These are phyloP conservation scores for Oryzias woworae DNA, from an alignment of 2,113 vertebrate species.

Conservation along the genomic window DNA sequence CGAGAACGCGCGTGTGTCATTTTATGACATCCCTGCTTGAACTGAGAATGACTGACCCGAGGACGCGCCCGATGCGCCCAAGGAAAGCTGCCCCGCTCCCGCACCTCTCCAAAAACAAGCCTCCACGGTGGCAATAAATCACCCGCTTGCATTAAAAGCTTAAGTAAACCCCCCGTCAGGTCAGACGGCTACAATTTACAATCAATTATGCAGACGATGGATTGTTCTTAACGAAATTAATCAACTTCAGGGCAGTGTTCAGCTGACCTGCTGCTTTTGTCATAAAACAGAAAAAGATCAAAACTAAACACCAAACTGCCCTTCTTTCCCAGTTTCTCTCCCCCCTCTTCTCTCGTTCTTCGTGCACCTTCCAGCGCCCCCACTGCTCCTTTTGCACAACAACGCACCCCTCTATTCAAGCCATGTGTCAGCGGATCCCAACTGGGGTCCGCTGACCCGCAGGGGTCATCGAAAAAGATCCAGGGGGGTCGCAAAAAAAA, in stretches of 20 bases:
- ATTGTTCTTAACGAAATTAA: slow-evolving; percentile 64
- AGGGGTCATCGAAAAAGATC: slow-evolving; percentile 31
- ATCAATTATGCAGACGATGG: slow-evolving; percentile 59
- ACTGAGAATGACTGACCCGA: slow-evolving; percentile 37
- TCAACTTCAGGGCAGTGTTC: slow-evolving; percentile 36
- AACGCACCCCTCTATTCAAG: slow-evolving; percentile 38
- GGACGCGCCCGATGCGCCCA: slow-evolving; percentile 16
- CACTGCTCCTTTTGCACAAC: slow-evolving; percentile 27
- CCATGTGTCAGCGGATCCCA: slow-evolving; percentile 53
- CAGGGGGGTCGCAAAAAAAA: slow-evolving; percentile 16
- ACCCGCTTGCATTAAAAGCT: slow-evolving; percentile 57
- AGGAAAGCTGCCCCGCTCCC: slow-evolving; percentile 20
- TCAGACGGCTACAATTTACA: slow-evolving; percentile 61
- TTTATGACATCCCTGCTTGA: too few relatives aligned
- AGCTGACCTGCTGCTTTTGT: slow-evolving; percentile 8
- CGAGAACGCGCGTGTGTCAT: too few relatives aligned
- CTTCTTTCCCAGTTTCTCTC: neutral
- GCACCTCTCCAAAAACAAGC: slow-evolving; percentile 38
- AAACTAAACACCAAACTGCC: slow-evolving; percentile 1
- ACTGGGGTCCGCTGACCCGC: slow-evolving; percentile 46
- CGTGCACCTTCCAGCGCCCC: slow-evolving; percentile 13
- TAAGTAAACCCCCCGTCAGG: slow-evolving; percentile 53
- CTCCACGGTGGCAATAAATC: slow-evolving; percentile 57
- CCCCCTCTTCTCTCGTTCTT: neutral
- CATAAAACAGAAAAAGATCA: neutral